A percentile compares a stretch with the other conserved stretches of the same genome.
Conservation (phyloP, 1,140 invertebrate species). For the Popillia japonica region DNA sequence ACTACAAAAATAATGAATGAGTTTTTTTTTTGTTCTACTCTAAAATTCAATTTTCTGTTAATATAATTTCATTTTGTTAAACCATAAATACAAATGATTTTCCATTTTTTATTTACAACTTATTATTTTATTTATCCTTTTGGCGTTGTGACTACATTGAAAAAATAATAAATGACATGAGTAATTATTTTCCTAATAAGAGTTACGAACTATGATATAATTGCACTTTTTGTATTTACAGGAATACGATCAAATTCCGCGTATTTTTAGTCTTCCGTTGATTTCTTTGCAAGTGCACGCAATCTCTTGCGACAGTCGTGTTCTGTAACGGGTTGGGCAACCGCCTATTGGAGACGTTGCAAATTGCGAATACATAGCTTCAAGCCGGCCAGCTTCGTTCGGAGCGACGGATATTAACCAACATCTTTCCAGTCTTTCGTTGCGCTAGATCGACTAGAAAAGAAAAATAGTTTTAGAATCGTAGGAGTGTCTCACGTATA, state of each 20-base stretch:
- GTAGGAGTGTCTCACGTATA: conserved; percentile 34
- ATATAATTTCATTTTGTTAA: no score
- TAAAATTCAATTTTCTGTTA: no score
- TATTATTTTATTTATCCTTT: no score
- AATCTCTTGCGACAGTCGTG: conserved; percentile 28
- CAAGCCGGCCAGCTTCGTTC: conserved; percentile 17
- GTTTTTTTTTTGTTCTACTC: no score
- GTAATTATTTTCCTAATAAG: no score
- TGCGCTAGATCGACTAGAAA: not conserved
- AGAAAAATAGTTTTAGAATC: not conserved
- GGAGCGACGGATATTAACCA: conserved; percentile 24
- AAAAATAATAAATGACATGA: no score
- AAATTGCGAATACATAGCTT: conserved; percentile 1
- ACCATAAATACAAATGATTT: no score
- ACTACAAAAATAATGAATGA: no score
- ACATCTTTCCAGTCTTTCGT: conserved; percentile 19
- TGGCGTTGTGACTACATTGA: no score
- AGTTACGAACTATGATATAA: no score
- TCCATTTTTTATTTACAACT: no score
- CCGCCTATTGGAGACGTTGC: conserved; percentile 13
- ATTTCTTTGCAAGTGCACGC: not conserved
- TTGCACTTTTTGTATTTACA: not conserved
- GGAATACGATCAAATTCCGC: not conserved
- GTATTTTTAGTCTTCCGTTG: conserved; percentile 20
- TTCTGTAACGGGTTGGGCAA: conserved; percentile 16